These are phyloP conservation scores for Drosophila pseudoananassae DNA, from an alignment of 1,140 invertebrate genomes.

Conservation along the genomic window DNA sequence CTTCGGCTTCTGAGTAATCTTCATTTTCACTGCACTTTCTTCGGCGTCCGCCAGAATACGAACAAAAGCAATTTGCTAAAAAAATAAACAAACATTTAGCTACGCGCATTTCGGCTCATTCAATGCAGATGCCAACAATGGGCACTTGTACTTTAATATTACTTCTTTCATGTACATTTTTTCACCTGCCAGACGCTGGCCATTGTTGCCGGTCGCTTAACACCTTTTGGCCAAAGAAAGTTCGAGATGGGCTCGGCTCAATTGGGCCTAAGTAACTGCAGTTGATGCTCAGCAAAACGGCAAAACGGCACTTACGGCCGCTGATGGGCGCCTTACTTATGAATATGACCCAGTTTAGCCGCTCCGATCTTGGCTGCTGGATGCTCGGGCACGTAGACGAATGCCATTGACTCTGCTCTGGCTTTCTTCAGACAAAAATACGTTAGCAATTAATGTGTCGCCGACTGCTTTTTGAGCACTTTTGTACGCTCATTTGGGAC, in stretches of 20 bases:
- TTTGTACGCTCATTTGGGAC: slow-evolving; percentile 69
- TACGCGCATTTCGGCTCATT: slow-evolving; percentile 73
- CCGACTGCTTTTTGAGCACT: slow-evolving; percentile 56
- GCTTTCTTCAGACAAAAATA: slow-evolving; percentile 62
- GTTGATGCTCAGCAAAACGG: slow-evolving; percentile 26
- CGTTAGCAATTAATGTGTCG: slow-evolving; percentile 77
- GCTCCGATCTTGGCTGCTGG: slow-evolving; percentile 29
- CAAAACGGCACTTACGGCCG: slow-evolving; percentile 54
- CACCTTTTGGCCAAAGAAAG: slow-evolving; percentile 70
- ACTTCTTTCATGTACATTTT: slow-evolving; percentile 8
- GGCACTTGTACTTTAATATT: slow-evolving; percentile 43
- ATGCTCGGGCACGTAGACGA: slow-evolving; percentile 24
- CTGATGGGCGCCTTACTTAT: slow-evolving; percentile 74
- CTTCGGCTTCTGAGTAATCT: slow-evolving; percentile 40
- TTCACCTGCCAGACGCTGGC: slow-evolving; percentile 53
- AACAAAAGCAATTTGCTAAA: slow-evolving; percentile 77
- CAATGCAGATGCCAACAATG: slow-evolving; percentile 52
- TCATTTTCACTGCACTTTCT: slow-evolving; percentile 77
- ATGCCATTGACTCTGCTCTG: slow-evolving; percentile 32
- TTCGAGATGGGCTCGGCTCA: slow-evolving; percentile 53
- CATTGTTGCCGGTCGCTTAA: slow-evolving; percentile 64
- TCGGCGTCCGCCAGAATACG: slow-evolving; percentile 62
- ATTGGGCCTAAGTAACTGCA: slow-evolving; percentile 66
- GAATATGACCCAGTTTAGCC: slow-evolving; percentile 76
- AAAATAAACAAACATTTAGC: slow-evolving; percentile 79